A percentile compares a stretch with the other conserved stretches of the same genome.
phyloP scores from a whole-genome alignment of 2,888 invertebrate species.

The Catotricha subobsoleta region DNA sequence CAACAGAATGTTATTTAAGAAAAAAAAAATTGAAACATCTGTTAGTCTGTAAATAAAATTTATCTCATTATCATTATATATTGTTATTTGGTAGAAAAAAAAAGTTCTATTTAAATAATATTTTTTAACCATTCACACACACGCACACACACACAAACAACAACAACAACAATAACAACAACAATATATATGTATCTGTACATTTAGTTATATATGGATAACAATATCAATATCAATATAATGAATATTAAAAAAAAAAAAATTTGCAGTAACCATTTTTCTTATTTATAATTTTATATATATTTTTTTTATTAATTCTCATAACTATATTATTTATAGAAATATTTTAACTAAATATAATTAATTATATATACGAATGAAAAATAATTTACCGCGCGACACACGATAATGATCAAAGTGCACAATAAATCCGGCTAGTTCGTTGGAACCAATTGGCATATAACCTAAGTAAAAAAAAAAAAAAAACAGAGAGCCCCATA shows the following conservation, averaged over 20 bases:
- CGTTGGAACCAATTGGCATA: constrained; percentile 20
- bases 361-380: too few relatives aligned
- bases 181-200: neutral
- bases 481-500: neutral
- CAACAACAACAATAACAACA: too few relatives aligned
- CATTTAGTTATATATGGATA: neutral
- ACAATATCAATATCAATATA: neutral
- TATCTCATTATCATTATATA: too few relatives aligned
- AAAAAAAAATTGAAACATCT: too few relatives aligned
- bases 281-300: constrained; percentile 10
- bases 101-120: too few relatives aligned
- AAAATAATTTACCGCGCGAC: neutral
- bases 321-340: too few relatives aligned
- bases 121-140: neutral
- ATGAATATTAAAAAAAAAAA: neutral
- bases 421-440: constrained; percentile 18
- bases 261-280: neutral
- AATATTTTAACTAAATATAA: too few relatives aligned
- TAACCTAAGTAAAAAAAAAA: constrained; percentile 3
- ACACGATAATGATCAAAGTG: constrained; percentile 12
- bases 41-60: too few relatives aligned
- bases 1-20: too few relatives aligned
- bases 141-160: neutral
- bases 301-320: too few relatives aligned
- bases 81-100: too few relatives aligned